Conservation (phyloP, 2,797 vertebrate species). For the Chrysolophus pictus region DNA sequence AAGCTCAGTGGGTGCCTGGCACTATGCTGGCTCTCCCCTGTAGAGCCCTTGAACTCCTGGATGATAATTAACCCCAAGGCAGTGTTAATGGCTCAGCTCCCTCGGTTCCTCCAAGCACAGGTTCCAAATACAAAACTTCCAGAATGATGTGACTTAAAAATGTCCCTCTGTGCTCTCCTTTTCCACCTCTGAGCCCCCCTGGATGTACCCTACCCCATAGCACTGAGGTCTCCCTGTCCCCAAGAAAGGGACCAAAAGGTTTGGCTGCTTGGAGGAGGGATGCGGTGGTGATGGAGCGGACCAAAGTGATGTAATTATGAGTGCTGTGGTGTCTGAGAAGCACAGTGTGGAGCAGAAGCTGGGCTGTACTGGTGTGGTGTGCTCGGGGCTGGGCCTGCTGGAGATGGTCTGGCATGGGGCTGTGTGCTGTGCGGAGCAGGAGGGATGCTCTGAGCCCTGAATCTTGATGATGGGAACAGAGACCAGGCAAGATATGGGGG, state of each 20-base stretch:
- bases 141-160: neutral
- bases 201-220: too few relatives aligned
- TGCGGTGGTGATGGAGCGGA: rapidly evolving
- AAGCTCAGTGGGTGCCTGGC: too few relatives aligned
- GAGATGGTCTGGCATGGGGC: neutral
- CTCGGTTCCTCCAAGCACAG: too few relatives aligned
- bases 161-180: neutral
- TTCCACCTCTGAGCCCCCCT: too few relatives aligned
- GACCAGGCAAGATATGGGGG: neutral
- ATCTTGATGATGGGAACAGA: neutral
- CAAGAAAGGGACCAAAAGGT: too few relatives aligned
- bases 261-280: neutral
- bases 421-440: neutral
- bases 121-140: neutral
- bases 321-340: neutral
- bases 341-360: neutral
- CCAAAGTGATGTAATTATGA: too few relatives aligned
- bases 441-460: neutral
- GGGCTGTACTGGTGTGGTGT: neutral
- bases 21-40: too few relatives aligned
- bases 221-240: too few relatives aligned
- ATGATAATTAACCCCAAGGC: too few relatives aligned
- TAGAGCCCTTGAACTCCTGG: too few relatives aligned
- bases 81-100: too few relatives aligned
- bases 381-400: neutral